Evolutionary conservation across 1,140 invertebrate genomes (phyloP), one percentile per base, ranked within the genome.

Genomic region (Lysiphlebus fabarum): DNA sequence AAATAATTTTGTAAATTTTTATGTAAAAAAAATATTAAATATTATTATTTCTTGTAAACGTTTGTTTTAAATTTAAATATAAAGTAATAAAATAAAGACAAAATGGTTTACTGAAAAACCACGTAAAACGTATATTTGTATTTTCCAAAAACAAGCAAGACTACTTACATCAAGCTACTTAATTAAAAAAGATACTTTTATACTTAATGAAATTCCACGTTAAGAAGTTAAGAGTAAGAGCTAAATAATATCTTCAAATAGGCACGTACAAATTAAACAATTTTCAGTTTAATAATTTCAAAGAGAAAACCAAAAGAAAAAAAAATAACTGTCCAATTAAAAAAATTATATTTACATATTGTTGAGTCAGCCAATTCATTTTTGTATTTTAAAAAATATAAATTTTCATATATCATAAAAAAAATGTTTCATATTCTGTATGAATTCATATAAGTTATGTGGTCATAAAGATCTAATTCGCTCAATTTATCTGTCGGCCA

Each of bases 131-230:
- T n/a, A n/a, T n/a, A n/a, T n/a, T n/a, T n/a, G 47, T 48, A 26
- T 48, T 26, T 12, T 48, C 47, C 47, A 17, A 48, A 26, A 26
- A 3, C 47, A 48, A 48, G n/a, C 53, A 7, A 44, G 53, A 55
- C 12, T 26, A 55, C 12, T 26, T 26, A 38, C 14, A 55, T 55
- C 53, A 55, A 55, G 53, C 53, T 55, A 55, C 53, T 55, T 55
- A 36, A 40, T n/a, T 26, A 26, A 26, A 26, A 26, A 4, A 26
- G 17, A 1, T 4, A 26, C 53, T 26, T 33, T 12, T 8, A 6
- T n/a, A 11, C 47, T 58, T 55, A 36, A 58, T 58, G 56, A 58
- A 58, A 58, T 49, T 58, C 43, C 14, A 36, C 47, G 17, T 26
- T 5, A 33, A 36, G 56, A 17, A 5, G 7, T 2, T 4, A 17